Base-by-base conservation (phyloP, 2,888 invertebrate genomes). In the Agrochola circellaris region DNA sequence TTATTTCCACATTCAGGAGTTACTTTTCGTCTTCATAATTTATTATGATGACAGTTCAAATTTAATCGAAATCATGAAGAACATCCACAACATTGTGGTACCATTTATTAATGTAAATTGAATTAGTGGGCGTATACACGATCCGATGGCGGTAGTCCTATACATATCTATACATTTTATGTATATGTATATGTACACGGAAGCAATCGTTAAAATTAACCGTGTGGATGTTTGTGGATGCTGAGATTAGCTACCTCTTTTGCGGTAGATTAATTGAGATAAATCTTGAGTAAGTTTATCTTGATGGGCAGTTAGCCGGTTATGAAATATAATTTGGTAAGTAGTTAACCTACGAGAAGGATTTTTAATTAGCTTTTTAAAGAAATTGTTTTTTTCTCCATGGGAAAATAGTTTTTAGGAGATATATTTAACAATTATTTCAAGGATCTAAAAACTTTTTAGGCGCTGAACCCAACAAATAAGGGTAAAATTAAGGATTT, bases 51-150 rank as follows among this genome's bases (percentile, higher is more conserved):
- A 61, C 45, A 56, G 8, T 13, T 48, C 26, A 48, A 66, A 54
- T 58, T 68, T 60, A 45, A 60, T 74, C 26, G 34, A 42, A 34
- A 67, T 60, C 45, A 56, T 61, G 26, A 70, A 79, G 67, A 58
- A 82, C 83, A 90, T 91, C 26, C 48, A 8, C 80, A 83, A 77
- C 78, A 84, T 90, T 93, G 89, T 91, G 69, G 66, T 83, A 54
- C 89, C 86, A 90, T 84, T 80, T 86, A 85, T 87, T 92, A 91
- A 94, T 94, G 94, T 95, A 94, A 95, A 95, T 95, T 95, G 91
- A 95, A 95, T 95, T 94, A 95, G 93, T 92, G 93, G 95, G 95
- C 95, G 95, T 93, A 92, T 90, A 90, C 89, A 79, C 86, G 87
- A 84, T 77, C 86, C 80, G 85, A 88, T 84, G 88, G 87, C 84